Evolutionary conservation across 2,113 vertebrate species (phyloP).

Genomic region (Solea senegalensis): DNA sequence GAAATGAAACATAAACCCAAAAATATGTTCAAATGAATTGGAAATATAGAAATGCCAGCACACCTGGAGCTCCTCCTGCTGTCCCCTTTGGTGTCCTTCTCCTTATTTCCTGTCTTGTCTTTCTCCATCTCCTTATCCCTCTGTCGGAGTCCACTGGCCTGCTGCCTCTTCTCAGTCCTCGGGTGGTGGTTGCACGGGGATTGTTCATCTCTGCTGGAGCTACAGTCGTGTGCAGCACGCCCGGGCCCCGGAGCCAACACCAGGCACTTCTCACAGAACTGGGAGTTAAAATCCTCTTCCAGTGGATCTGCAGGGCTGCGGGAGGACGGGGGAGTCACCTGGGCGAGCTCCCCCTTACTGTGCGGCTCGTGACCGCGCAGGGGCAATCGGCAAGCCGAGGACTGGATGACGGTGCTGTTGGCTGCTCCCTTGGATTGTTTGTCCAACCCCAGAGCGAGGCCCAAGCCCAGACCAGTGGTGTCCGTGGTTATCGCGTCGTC

Average conservation of each 20-base stretch:
- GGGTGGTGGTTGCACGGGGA: constrained; percentile 65
- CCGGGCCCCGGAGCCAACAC: constrained; percentile 72
- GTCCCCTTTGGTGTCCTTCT: constrained; percentile 73
- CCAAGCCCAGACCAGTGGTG: constrained; percentile 55
- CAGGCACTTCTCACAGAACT: constrained; percentile 86
- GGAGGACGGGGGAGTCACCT: constrained; percentile 66
- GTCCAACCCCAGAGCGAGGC: constrained; percentile 69
- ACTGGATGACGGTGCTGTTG: constrained; percentile 78
- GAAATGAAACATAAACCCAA: background rate
- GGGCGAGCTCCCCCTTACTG: constrained; percentile 61
- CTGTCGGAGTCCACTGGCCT: constrained; percentile 36
- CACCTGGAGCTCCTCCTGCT: constrained; percentile 66
- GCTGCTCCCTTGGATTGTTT: constrained; percentile 76
- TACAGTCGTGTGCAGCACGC: constrained; percentile 47
- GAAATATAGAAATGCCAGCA: background rate
- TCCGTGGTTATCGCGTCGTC: constrained; percentile 80
- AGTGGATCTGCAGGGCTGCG: constrained; percentile 45
- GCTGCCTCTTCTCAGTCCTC: constrained; percentile 73
- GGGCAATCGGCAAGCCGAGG: constrained; percentile 77
- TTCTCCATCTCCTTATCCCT: constrained; percentile 64
- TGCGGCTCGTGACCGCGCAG: constrained; percentile 66
- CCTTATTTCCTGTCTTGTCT: constrained; percentile 46
- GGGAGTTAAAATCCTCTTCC: constrained; percentile 69
- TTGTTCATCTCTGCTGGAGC: constrained; percentile 54
- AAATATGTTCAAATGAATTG: background rate